Evolutionary conservation across 92 coral and sea anemone genomes (phyloP), one percentile per base, ranked within the genome.

Genomic region (Pocillopora meandrina): DNA sequence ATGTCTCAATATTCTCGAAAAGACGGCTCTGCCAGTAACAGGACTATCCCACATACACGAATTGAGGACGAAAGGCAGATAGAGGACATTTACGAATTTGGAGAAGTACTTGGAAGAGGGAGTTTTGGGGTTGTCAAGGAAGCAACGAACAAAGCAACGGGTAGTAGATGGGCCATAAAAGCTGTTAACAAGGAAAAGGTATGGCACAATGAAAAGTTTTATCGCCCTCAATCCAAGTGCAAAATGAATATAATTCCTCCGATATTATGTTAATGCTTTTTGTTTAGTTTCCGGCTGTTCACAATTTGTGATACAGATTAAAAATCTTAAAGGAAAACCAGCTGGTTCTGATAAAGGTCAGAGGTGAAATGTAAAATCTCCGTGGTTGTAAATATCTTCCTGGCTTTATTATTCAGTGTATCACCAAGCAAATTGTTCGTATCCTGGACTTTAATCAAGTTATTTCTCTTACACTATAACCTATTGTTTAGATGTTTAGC

Each of bases 141-240:
- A 87, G 98, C 99, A 52, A 90, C 68, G 6, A 92, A 95, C 77
- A 92, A 81, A 89, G 89, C 75, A 85, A 89, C 91, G 71, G 99
- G 94, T 10, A 72, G 90, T 35, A 86, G 89, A 80, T 95, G 94
- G 97, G 99, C 99, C 63, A 88, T 97, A 47, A 97, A 97, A 77
- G 98, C 99, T 26, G 96, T 97, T 16, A 97, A 97, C 82, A 97
- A 97, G 84, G 99, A 97, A 87, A 97, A 97, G 92, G 99, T 97
- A 89, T 82, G 72, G 58, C 52, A 42, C 52, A 67, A 67, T 70
- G 70, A 56, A 57, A 57, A 36, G 56, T 35, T 74, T 20, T 65
- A 42, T 56, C 31, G 65, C 17, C 52, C 52, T 72, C 56, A 68
- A 21, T 72, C 73, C 78, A 87, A 58, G 58, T 73, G 86, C 65